Percentiles rank a stretch among this genome's conserved stretches.
Evolutionary conservation across 2,888 invertebrate genomes (phyloP).

Genomic region (Adela reaumurella): DNA sequence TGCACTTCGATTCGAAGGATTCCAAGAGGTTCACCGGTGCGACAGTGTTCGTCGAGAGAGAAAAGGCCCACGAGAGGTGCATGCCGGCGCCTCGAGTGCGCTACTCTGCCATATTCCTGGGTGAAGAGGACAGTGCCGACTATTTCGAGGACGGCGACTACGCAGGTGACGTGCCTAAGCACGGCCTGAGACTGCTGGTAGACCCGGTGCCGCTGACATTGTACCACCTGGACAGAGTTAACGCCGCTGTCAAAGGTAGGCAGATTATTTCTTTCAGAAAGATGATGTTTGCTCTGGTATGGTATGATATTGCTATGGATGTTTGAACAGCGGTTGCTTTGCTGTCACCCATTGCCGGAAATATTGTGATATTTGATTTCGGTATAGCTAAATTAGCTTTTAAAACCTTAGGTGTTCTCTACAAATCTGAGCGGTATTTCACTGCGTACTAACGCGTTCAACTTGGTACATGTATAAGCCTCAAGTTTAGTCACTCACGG

Average conservation of each 20-base stretch:
- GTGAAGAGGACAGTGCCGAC: slow-evolving; percentile 12
- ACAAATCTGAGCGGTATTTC: too few relatives aligned
- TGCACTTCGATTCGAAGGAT: slow-evolving; percentile 30
- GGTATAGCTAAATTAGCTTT: too few relatives aligned
- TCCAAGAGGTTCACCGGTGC: slow-evolving; percentile 38
- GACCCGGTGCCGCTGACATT: slow-evolving; percentile 53
- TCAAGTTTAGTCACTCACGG: too few relatives aligned
- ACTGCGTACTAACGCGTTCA: too few relatives aligned
- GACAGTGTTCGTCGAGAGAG: slow-evolving; percentile 33
- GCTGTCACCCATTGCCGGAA: too few relatives aligned
- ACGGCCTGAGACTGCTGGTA: slow-evolving; percentile 31
- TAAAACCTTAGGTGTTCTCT: too few relatives aligned
- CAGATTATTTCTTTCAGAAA: too few relatives aligned
- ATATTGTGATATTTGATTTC: too few relatives aligned
- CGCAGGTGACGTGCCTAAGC: slow-evolving; percentile 22
- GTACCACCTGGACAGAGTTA: slow-evolving; percentile 49
- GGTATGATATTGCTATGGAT: too few relatives aligned
- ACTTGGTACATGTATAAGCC: too few relatives aligned
- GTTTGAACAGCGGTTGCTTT: too few relatives aligned
- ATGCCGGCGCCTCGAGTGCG: slow-evolving; percentile 42
- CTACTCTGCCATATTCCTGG: slow-evolving; percentile 46
- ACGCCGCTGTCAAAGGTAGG: slow-evolving; percentile 53
- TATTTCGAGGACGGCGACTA: slow-evolving; percentile 22
- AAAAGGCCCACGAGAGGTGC: slow-evolving; percentile 33
- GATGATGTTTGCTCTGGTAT: too few relatives aligned